Conservation (phyloP, 2,113 vertebrate species). For the Athene noctua region DNA sequence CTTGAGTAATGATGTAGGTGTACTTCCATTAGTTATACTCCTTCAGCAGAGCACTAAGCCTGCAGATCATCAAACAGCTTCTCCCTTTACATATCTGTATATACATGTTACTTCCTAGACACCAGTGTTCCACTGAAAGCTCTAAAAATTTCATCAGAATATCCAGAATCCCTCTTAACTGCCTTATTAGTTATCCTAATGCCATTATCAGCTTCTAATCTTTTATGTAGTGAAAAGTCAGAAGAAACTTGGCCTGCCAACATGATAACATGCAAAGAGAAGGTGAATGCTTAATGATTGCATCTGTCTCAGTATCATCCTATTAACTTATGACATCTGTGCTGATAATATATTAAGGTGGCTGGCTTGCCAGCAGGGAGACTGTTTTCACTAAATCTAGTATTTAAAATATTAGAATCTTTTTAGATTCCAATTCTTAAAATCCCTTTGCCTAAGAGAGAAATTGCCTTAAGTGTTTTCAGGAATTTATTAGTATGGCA, state of each 20-base stretch:
- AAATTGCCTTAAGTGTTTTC: background rate
- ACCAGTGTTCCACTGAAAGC: background rate
- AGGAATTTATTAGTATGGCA: background rate
- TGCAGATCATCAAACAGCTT: background rate
- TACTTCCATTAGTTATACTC: background rate
- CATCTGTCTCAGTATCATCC: background rate
- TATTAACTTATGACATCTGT: background rate
- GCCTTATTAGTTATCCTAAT: constrained; percentile 32
- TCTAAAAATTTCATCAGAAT: background rate
- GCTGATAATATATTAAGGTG: background rate
- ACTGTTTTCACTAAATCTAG: background rate
- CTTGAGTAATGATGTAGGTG: background rate
- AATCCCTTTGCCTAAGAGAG: background rate
- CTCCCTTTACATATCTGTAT: background rate
- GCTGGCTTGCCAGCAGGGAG: background rate
- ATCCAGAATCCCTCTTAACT: background rate
- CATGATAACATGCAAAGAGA: background rate
- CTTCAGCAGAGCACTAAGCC: background rate
- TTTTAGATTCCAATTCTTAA: background rate
- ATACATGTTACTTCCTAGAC: background rate
- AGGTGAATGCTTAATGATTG: background rate
- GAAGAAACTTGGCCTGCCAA: background rate
- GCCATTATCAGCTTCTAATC: constrained; percentile 21
- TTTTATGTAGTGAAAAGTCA: background rate
- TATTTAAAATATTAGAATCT: background rate